These are phyloP conservation scores for Camponotus fellah DNA, from an alignment of 2,888 invertebrate genomes.

Conservation along the genomic window DNA sequence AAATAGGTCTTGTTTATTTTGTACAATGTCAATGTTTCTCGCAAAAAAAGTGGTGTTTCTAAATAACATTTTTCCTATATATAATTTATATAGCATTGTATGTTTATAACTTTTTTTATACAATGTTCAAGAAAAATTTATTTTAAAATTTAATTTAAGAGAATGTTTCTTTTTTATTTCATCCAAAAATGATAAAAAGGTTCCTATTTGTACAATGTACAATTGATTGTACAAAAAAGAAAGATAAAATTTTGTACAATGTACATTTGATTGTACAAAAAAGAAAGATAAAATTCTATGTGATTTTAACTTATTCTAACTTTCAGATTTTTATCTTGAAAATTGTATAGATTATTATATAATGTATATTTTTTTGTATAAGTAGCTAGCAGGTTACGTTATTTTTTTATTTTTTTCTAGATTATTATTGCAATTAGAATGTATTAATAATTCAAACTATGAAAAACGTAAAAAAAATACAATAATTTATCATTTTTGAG, in stretches of 20 bases:
- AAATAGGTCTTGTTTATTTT: neutral
- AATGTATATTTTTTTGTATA: neutral
- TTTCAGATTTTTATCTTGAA: neutral
- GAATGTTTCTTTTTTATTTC: neutral
- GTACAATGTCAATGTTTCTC: neutral
- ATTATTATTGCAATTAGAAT: neutral
- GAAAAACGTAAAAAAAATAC: neutral
- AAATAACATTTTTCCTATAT: neutral
- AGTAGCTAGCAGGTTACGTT: neutral
- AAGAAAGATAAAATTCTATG: neutral
- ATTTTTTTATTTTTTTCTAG: neutral
- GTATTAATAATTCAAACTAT: neutral
- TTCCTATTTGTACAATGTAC: too few relatives aligned
- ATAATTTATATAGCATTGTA: too few relatives aligned
- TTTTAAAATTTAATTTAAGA: neutral
- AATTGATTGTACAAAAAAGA: neutral
- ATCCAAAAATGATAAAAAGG: neutral
- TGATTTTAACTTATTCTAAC: neutral
- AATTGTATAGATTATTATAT: neutral
- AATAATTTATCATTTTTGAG: conserved; percentile 10
- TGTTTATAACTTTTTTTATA: neutral
- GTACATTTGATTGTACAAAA: neutral
- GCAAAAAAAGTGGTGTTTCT: neutral
- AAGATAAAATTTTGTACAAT: neutral
- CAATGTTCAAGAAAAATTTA: neutral